phyloP scores from a whole-genome alignment of 2,797 vertebrate genomes.

The Intellagama lesueurii region DNA sequence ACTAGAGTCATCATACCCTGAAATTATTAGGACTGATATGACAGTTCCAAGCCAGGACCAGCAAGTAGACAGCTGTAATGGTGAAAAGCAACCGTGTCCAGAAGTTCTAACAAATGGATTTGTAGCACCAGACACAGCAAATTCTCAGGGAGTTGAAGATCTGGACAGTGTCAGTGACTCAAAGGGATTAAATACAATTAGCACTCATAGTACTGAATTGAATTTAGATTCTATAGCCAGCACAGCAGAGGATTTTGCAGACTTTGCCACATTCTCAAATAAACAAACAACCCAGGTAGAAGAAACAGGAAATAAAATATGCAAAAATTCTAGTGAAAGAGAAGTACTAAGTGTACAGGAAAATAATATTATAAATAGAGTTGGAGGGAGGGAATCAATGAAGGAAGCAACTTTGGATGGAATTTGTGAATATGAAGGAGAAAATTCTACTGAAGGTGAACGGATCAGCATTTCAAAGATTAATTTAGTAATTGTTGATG shows the following conservation, averaged over 20 bases:
- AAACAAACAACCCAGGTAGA: slow-evolving; percentile 71
- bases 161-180: slow-evolving; percentile 70
- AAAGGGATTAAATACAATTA: slow-evolving; percentile 75
- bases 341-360: slow-evolving; percentile 71
- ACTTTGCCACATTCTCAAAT: slow-evolving; percentile 85
- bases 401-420: slow-evolving; percentile 63
- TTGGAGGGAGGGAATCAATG: slow-evolving; percentile 55
- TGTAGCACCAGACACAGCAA: slow-evolving; percentile 77
- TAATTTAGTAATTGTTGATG: slow-evolving; percentile 36
- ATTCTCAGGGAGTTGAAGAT: slow-evolving; percentile 83
- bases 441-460: slow-evolving; percentile 49
- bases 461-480: slow-evolving; percentile 70
- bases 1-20: slow-evolving; percentile 65
- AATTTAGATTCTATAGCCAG: slow-evolving; percentile 70
- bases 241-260: slow-evolving; percentile 84
- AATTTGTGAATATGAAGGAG: slow-evolving; percentile 64
- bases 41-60: slow-evolving; percentile 68
- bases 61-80: slow-evolving; percentile 81
- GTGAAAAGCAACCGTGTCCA: slow-evolving; percentile 74
- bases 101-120: slow-evolving; percentile 88
- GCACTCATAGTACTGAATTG: slow-evolving; percentile 71
- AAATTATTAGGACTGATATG: slow-evolving; percentile 63
- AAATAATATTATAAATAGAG: slow-evolving; percentile 77
- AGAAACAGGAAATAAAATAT: slow-evolving; percentile 62
- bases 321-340: slow-evolving; percentile 68